These are phyloP conservation scores for Spatulosminthurus flaviceps DNA, from an alignment of 2,888 invertebrate species.

Conservation along the genomic window DNA sequence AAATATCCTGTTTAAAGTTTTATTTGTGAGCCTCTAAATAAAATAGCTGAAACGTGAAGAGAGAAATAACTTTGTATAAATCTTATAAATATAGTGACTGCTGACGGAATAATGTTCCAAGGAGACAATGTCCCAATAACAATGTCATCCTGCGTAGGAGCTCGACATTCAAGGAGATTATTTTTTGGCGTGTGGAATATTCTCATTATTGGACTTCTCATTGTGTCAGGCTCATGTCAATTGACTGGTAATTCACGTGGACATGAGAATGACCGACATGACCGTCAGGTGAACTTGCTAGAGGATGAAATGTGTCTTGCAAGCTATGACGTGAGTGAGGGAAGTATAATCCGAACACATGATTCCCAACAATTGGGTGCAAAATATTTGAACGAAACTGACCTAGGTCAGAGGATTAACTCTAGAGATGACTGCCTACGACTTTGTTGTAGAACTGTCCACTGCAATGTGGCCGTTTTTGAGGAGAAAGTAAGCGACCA, in stretches of 20 bases:
- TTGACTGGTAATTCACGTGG: not conserved
- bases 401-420: conserved; percentile 71
- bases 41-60: no score
- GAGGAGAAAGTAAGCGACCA: conserved; percentile 80
- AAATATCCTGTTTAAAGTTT: no score
- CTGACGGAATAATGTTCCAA: conserved; percentile 2
- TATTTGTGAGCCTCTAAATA: no score
- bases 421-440: conserved; percentile 83
- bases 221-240: not conserved
- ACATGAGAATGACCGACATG: not conserved
- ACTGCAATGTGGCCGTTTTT: conserved; percentile 90
- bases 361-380: conserved; percentile 90
- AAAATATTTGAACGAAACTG: conserved; percentile 85
- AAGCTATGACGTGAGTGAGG: conserved; percentile 84
- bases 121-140: not conserved
- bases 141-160: not conserved
- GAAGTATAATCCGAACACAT: conserved; percentile 89
- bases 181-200: not conserved
- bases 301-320: conserved; percentile 72
- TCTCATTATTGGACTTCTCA: not conserved
- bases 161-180: not conserved
- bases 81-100: not conserved
- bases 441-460: conserved; percentile 85
- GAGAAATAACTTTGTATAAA: no score
- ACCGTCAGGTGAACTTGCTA: conserved; percentile 6